phyloP scores from a whole-genome alignment of 2,888 invertebrate genomes.

The Lasius fuliginosus region DNA sequence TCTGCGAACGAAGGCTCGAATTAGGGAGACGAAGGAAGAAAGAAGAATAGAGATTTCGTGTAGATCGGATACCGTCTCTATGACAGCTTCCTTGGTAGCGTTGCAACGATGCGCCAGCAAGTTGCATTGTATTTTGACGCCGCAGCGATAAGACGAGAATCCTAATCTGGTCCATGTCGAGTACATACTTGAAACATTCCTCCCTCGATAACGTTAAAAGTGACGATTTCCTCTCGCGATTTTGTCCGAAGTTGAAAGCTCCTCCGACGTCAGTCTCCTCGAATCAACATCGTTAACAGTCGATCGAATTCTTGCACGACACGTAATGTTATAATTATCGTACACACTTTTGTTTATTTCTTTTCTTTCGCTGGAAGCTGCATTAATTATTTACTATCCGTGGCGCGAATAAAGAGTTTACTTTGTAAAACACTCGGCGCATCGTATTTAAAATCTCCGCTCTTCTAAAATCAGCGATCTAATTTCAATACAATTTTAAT shows the following conservation, averaged over 20 bases:
- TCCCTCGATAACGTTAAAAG: not conserved
- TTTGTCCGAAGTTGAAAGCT: not conserved
- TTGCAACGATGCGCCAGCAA: not conserved
- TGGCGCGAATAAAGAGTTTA: not conserved
- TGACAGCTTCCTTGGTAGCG: not conserved
- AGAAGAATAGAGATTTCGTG: not conserved
- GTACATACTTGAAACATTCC: constrained; percentile 5
- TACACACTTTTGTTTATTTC: not conserved
- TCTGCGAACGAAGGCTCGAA: constrained; percentile 46
- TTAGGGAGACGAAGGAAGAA: not conserved
- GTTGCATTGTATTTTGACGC: not conserved
- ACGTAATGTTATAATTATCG: not conserved
- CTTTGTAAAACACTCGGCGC: not conserved
- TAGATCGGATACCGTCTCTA: constrained; percentile 25
- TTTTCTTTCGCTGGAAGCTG: not conserved
- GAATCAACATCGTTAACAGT: not conserved
- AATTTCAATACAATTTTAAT: not conserved
- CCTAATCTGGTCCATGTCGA: constrained; percentile 2
- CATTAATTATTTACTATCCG: not conserved
- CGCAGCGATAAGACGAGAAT: not conserved
- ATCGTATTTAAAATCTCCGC: not conserved
- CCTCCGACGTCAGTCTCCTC: not conserved
- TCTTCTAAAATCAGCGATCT: not conserved
- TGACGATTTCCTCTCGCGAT: not conserved
- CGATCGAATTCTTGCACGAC: not conserved